Evolutionary conservation across 1,140 invertebrate genomes (phyloP).

Genomic region (Papilio aristodemus): DNA sequence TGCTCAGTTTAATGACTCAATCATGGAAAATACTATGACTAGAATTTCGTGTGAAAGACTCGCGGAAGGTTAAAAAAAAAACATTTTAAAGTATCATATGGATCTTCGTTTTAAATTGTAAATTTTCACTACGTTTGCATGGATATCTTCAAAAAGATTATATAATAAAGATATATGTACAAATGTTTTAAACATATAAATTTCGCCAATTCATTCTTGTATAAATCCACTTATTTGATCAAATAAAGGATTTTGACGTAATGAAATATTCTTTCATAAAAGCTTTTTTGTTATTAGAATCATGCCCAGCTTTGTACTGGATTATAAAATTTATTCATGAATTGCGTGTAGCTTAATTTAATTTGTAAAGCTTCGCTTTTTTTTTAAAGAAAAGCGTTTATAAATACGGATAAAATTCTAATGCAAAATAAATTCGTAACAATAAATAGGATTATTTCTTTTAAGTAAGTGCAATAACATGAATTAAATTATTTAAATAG

Average conservation of each 20-base stretch:
- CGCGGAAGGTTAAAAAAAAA: too few relatives aligned
- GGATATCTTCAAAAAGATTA: too few relatives aligned
- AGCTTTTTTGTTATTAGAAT: constrained; percentile 7
- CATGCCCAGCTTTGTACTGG: background rate
- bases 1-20: constrained; percentile 27
- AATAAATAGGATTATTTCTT: too few relatives aligned
- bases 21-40: constrained; percentile 29
- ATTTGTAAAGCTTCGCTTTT: background rate
- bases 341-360: background rate
- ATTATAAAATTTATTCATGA: constrained; percentile 14
- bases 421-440: too few relatives aligned
- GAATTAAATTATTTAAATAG: background rate
- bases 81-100: too few relatives aligned
- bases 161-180: too few relatives aligned
- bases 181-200: background rate
- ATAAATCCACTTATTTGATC: constrained; percentile 3
- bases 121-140: too few relatives aligned
- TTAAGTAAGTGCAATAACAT: too few relatives aligned
- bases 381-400: background rate
- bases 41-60: background rate
- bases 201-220: background rate
- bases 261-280: background rate
- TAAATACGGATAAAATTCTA: background rate
- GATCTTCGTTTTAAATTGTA: too few relatives aligned
- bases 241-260: background rate